These are phyloP conservation scores for Pristiophorus japonicus DNA, from an alignment of 2,113 vertebrate species.

Conservation along the genomic window DNA sequence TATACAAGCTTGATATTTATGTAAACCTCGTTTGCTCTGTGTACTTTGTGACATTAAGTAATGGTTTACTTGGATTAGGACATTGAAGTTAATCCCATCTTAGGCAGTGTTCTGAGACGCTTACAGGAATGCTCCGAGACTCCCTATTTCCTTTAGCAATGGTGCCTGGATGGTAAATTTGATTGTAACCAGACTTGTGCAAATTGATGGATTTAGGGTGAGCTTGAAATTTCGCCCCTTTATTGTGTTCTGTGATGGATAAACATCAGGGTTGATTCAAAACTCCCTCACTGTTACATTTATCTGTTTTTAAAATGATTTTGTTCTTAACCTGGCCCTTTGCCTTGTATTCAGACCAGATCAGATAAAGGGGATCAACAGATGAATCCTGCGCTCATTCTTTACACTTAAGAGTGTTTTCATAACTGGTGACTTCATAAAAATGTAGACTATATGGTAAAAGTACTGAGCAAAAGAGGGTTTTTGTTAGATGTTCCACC, in stretches of 20 bases:
- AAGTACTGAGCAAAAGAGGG: not conserved
- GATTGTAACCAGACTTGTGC: not conserved
- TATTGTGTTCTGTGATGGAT: not conserved
- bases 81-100: not conserved
- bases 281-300: not conserved
- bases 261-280: not conserved
- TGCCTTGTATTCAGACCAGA: not conserved
- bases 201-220: not conserved
- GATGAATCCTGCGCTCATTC: not conserved
- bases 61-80: not conserved
- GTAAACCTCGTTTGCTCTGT: not conserved
- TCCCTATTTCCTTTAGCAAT: not conserved
- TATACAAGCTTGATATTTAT: not conserved
- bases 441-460: not conserved
- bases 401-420: not conserved
- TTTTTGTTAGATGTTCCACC: not conserved
- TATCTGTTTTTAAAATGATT: not conserved
- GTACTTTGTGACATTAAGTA: too few species aligned
- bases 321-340: not conserved
- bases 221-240: not conserved
- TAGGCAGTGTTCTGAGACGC: not conserved
- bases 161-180: not conserved
- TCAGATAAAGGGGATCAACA: not conserved
- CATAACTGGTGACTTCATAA: not conserved
- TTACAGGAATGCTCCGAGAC: not conserved